A percentile compares a stretch with the other conserved stretches of the same genome.
These are phyloP conservation scores for Potorous gilbertii DNA, from an alignment of 2,797 vertebrate species.

Conservation along the genomic window DNA sequence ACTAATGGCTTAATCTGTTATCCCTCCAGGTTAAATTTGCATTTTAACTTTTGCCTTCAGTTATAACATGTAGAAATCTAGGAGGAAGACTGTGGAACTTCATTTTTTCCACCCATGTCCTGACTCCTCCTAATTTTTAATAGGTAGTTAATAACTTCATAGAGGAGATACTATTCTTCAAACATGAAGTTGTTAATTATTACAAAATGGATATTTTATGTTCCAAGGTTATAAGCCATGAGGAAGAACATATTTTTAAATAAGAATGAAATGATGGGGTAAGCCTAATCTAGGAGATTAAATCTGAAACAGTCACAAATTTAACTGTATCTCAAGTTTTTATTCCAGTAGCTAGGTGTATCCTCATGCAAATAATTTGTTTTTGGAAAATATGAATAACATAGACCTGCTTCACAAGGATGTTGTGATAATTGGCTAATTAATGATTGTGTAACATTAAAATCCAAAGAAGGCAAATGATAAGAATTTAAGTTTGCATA, in stretches of 20 bases:
- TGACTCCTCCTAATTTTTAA: conserved; percentile 48
- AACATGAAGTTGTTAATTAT: conserved; percentile 44
- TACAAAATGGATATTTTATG: conserved; percentile 26
- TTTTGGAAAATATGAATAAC: conserved; percentile 37
- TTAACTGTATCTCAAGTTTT: conserved; percentile 43
- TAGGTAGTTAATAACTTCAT: conserved; percentile 6
- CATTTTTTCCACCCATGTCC: not conserved
- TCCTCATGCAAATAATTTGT: conserved; percentile 49
- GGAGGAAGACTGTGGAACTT: not conserved
- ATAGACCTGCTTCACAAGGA: conserved; percentile 10
- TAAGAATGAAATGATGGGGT: conserved; percentile 36
- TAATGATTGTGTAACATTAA: conserved; percentile 31
- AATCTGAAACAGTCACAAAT: conserved; percentile 39
- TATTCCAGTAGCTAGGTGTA: not conserved
- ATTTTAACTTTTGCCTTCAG: not conserved
- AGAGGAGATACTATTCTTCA: conserved; percentile 32
- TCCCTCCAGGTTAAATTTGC: not conserved
- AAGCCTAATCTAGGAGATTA: conserved; percentile 39
- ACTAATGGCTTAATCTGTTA: conserved; percentile 12
- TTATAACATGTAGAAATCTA: conserved; percentile 35
- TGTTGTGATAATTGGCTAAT: conserved; percentile 21
- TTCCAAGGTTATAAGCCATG: not conserved
- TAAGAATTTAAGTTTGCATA: conserved; percentile 12
- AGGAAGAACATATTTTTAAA: conserved; percentile 12
- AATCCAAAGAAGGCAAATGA: conserved; percentile 47